phyloP scores from a whole-genome alignment of 2,113 vertebrate species.

The Syngnathus scovelli region DNA sequence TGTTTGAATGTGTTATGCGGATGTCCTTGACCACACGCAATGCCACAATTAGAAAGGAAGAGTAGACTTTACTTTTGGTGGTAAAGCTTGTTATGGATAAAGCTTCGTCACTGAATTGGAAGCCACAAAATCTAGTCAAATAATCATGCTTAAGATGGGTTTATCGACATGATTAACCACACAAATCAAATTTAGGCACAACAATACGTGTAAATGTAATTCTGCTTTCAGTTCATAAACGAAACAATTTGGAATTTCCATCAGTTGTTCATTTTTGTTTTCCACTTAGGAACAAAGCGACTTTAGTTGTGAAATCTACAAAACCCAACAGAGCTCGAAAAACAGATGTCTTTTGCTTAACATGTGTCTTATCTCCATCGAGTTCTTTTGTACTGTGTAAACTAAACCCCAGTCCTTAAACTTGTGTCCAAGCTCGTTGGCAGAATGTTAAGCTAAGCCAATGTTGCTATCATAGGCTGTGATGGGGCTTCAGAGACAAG shows the following conservation, averaged over 20 bases:
- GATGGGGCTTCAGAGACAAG: constrained; percentile 68
- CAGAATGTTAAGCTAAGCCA: constrained; percentile 63
- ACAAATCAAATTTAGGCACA: constrained; percentile 19
- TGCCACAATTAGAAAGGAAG: constrained; percentile 7
- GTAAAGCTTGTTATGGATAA: constrained; percentile 21
- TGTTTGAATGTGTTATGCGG: constrained; percentile 44
- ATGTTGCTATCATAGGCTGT: constrained; percentile 72
- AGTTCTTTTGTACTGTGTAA: constrained; percentile 26
- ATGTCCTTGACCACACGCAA: constrained; percentile 56
- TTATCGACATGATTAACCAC: constrained; percentile 28
- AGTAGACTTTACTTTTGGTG: constrained; percentile 35
- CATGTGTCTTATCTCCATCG: constrained; percentile 25
- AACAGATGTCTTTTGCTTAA: constrained; percentile 31
- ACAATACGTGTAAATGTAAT: constrained; percentile 14
- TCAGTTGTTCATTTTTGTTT: constrained; percentile 18
- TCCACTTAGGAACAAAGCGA: constrained; percentile 16
- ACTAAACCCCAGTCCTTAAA: constrained; percentile 28
- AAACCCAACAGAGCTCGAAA: constrained; percentile 34
- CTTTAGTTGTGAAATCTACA: constrained; percentile 22
- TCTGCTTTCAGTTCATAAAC: constrained; percentile 16
- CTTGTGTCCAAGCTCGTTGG: constrained; percentile 30
- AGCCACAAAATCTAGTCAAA: constrained; percentile 23
- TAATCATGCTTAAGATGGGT: constrained; percentile 22
- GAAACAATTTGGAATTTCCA: constrained; percentile 23
- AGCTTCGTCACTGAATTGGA: constrained; percentile 17